Evolutionary conservation across 2,888 invertebrate genomes (phyloP).

Genomic region (Hirudinaria manillensis): DNA sequence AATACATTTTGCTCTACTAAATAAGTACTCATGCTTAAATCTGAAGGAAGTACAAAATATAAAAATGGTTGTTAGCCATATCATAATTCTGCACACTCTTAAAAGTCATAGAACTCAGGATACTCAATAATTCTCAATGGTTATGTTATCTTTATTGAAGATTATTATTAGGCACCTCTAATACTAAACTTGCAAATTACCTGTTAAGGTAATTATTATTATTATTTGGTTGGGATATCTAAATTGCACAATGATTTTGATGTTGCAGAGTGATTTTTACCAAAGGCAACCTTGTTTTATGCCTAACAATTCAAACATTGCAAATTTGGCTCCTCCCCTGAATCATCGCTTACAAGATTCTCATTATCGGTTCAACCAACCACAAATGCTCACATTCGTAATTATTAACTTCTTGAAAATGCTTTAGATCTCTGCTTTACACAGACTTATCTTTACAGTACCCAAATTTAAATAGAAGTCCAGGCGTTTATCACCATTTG

Average conservation of each 20-base stretch:
- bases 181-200: too few species aligned
- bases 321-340: not conserved
- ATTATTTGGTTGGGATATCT: too few species aligned
- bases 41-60: too few species aligned
- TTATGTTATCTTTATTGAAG: too few species aligned
- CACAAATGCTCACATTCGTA: constrained; percentile 20
- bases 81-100: too few species aligned
- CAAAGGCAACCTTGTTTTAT: not conserved
- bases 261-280: not conserved
- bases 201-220: too few species aligned
- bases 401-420: not conserved
- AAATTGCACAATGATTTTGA: not conserved
- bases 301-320: constrained; percentile 3
- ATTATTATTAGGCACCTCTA: too few species aligned
- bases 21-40: too few species aligned
- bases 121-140: too few species aligned
- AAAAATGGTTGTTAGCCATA: too few species aligned
- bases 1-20: too few species aligned
- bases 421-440: not conserved
- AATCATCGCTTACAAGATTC: not conserved
- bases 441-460: constrained; percentile 2
- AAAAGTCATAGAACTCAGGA: too few species aligned
- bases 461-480: constrained; percentile 17
- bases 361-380: not conserved
- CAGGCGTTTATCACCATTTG: constrained; percentile 3